Evolutionary conservation across 2,888 invertebrate genomes (phyloP).

Genomic region (Toxonevra muliebris): DNA sequence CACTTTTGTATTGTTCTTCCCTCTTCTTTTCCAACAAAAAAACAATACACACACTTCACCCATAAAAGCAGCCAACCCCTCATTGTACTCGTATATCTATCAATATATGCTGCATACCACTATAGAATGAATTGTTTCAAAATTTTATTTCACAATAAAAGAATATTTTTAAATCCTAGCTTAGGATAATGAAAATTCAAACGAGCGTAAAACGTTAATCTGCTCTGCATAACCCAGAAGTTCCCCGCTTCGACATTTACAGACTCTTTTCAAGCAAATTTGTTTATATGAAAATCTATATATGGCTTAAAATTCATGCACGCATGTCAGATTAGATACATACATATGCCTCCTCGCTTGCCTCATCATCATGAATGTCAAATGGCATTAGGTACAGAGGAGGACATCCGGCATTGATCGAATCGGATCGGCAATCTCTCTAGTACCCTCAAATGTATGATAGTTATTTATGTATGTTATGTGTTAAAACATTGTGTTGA

Average conservation of each 20-base stretch:
- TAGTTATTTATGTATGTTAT: constrained; percentile 2
- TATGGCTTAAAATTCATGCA: constrained; percentile 41
- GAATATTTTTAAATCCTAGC: constrained; percentile 49
- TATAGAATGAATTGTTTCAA: no score
- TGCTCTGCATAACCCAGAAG: constrained; percentile 46
- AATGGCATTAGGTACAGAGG: constrained; percentile 37
- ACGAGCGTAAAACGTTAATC: constrained; percentile 65
- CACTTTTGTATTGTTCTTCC: no score
- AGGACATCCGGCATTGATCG: constrained; percentile 34
- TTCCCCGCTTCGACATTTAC: background rate
- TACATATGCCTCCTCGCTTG: constrained; percentile 20
- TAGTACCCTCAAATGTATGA: background rate
- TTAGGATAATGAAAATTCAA: constrained; percentile 61
- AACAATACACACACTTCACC: no score
- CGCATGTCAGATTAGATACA: constrained; percentile 58
- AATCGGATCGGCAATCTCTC: background rate
- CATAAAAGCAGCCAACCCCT: background rate
- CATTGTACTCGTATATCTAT: background rate
- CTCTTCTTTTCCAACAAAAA: no score
- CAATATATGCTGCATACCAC: background rate
- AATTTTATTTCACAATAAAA: background rate
- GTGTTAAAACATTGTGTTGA: constrained; percentile 35
- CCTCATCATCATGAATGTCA: constrained; percentile 39
- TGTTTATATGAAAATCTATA: constrained; percentile 54
- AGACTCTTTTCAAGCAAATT: constrained; percentile 35